Conservation (phyloP, 2,888 invertebrate genomes). For the Tanytarsus gracilentus region DNA sequence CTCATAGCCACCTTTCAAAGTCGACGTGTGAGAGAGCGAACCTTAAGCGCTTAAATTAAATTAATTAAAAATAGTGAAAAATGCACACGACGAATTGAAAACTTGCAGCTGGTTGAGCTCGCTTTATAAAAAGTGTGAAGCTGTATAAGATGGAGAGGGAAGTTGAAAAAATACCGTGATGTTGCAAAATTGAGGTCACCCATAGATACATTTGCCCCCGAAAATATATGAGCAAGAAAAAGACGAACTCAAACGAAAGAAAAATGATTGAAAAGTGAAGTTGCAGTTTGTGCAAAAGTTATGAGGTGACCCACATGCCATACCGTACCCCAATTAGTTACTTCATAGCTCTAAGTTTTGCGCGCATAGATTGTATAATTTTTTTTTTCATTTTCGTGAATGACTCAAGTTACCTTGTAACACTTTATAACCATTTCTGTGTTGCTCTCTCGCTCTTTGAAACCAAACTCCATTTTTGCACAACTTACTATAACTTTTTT, state of each 20-base stretch:
- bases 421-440: constrained; percentile 26
- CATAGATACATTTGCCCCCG: constrained; percentile 5
- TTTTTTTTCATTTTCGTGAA: constrained; percentile 27
- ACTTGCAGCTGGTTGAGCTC: constrained; percentile 18
- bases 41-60: constrained; percentile 4
- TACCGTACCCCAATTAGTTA: constrained; percentile 23
- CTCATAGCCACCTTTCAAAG: constrained; percentile 4
- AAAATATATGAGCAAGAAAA: background rate
- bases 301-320: constrained; percentile 23
- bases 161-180: background rate
- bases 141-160: constrained; percentile 1
- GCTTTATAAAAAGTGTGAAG: background rate
- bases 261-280: constrained; percentile 7
- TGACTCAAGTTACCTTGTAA: constrained; percentile 29
- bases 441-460: constrained; percentile 1
- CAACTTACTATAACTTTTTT: constrained; percentile 1
- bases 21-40: background rate
- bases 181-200: constrained; percentile 16
- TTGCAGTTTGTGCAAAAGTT: constrained; percentile 3
- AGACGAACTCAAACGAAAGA: background rate
- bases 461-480: background rate
- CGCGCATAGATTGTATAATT: constrained; percentile 29
- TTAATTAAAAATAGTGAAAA: constrained; percentile 22
- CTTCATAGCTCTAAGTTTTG: constrained; percentile 19
- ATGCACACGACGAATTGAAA: constrained; percentile 4